Base-by-base conservation (phyloP, 2,888 invertebrate genomes). In the Apantesis nais region DNA sequence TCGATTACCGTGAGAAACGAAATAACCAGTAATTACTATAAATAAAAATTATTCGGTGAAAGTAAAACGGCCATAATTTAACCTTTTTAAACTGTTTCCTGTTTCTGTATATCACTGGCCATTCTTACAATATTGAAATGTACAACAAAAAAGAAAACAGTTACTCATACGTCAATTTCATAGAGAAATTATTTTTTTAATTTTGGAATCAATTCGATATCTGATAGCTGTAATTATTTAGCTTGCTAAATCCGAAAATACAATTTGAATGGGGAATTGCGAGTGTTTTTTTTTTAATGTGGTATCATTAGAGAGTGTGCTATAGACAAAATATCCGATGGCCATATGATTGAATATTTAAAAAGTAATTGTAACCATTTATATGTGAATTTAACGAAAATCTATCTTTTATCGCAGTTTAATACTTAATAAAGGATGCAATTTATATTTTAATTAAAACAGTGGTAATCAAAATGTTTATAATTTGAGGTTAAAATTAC, bases 1-100 rank as follows among this genome's bases (percentile, higher is more conserved):
- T 62, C 67, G 73, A 73, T 77, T 74, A 73, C 74, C 74, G 78
- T 82, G 78, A 78, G 83, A 82, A 78, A 66, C 71, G 74, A 67
- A 68, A 67, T 74, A 72, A 68, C 72, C 37, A 60, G 22, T 75
- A 80, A 78, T 78, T 74, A 83, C 74, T 66, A 72, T 71, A 74
- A 79, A 82, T 81, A 71, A 79, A 76, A 76, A 80, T 76, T 76
- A 72, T 34, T 12, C 62, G 69, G 76, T 67, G 72, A 77, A 77
- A 76, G 75, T 61, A 63, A 67, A 63, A 16, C 37, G 62, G 55
- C 25, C 66, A 22, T 48, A 22, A 75, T 58, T 74, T 65, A 74
- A 76, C 73, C 72, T 74, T 69, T 68, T 72, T 52, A n/a, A 62
- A 67, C 16, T 39, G 58, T 78, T 81, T 74, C 74, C 72, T 81